A percentile compares a stretch with the other conserved stretches of the same genome.
These are phyloP conservation scores for Euplexia lucipara DNA, from an alignment of 2,888 invertebrate genomes.

Conservation along the genomic window DNA sequence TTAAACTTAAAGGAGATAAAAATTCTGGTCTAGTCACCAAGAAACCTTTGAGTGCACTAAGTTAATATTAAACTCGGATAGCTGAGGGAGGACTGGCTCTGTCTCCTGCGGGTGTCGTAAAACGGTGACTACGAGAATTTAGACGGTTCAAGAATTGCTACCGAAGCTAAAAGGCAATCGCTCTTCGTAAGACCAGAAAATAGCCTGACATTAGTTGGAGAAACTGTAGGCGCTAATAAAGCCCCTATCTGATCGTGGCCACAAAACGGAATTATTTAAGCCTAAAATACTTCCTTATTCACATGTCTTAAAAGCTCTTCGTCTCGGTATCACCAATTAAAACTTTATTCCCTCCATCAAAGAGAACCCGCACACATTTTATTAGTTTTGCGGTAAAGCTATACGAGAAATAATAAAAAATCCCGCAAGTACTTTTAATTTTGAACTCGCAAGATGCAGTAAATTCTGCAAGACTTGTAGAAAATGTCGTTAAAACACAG, in stretches of 20 bases:
- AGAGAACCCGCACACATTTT: constrained; percentile 29
- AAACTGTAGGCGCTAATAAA: not conserved
- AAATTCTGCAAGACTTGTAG: constrained; percentile 64
- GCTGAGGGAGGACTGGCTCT: constrained; percentile 4
- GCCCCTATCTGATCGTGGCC: not conserved
- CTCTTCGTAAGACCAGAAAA: constrained; percentile 6
- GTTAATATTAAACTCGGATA: not conserved
- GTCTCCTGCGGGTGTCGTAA: constrained; percentile 34
- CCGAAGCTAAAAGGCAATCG: constrained; percentile 7
- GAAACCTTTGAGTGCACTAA: constrained; percentile 4
- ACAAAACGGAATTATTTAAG: constrained; percentile 4
- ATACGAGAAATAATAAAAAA: constrained; percentile 43
- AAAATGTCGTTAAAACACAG: constrained; percentile 60
- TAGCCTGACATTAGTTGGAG: not conserved
- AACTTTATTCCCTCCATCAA: constrained; percentile 40
- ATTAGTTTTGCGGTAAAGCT: constrained; percentile 38
- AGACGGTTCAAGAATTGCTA: constrained; percentile 15
- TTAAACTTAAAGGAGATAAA: not conserved
- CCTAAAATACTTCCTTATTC: constrained; percentile 6
- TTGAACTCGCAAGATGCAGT: constrained; percentile 63
- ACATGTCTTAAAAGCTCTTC: not conserved
- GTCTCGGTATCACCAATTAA: constrained; percentile 29
- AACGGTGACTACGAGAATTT: constrained; percentile 9
- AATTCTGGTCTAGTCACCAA: not conserved
- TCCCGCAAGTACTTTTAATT: constrained; percentile 53